Evolutionary conservation across 2,113 vertebrate genomes (phyloP).

Genomic region (Stictonetta naevosa): DNA sequence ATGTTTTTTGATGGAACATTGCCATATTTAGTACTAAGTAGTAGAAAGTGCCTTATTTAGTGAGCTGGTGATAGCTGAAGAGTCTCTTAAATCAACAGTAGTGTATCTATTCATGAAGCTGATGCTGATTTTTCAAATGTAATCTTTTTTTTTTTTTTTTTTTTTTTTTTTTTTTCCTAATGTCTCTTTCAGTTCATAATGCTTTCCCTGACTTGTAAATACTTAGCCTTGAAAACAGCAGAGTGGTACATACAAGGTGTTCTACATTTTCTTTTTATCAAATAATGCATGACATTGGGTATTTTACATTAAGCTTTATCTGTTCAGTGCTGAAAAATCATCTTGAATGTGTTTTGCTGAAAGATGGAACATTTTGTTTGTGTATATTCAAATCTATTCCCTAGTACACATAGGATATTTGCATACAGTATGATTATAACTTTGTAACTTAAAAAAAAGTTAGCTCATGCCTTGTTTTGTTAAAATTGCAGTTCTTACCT

Average conservation of each 20-base stretch:
- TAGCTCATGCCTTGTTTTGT: not conserved
- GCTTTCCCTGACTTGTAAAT: not conserved
- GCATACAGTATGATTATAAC: not conserved
- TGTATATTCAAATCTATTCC: not conserved
- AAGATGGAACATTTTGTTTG: not conserved
- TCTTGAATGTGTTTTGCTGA: not conserved
- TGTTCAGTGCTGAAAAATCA: not conserved
- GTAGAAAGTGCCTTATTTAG: too few species aligned
- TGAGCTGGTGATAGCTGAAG: not conserved
- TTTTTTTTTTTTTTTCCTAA: not conserved
- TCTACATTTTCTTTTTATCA: not conserved
- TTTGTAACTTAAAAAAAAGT: not conserved
- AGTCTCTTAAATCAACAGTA: not conserved
- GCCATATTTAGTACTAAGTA: not conserved
- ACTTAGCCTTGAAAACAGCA: not conserved
- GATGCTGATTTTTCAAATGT: not conserved
- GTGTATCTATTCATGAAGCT: not conserved
- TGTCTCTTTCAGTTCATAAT: not conserved
- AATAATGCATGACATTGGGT: not conserved
- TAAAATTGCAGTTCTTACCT: not conserved
- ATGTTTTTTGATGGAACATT: not conserved
- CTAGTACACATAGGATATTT: not conserved
- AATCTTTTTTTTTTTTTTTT: not conserved
- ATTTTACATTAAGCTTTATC: not conserved
- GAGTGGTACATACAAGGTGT: not conserved